These are phyloP conservation scores for Carpatolechia fugitivella DNA, from an alignment of 2,888 invertebrate species.

Conservation along the genomic window DNA sequence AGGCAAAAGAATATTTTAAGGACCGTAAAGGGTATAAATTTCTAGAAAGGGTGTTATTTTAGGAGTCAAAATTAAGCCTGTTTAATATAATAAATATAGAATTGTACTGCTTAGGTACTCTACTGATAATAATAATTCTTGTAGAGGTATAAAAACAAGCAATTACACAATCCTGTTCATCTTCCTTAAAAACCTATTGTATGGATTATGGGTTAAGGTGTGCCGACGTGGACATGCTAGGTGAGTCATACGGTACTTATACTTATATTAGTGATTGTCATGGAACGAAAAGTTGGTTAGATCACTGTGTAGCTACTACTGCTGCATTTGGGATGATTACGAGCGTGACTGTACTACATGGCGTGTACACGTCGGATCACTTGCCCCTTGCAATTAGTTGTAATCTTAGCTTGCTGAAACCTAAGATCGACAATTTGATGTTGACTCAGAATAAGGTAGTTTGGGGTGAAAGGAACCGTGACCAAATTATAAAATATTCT, in stretches of 20 bases:
- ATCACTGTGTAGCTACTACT: background rate
- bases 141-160: no score
- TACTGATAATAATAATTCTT: no score
- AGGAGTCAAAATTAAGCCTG: no score
- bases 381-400: constrained; percentile 10
- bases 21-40: no score
- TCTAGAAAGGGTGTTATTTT: no score
- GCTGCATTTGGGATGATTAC: background rate
- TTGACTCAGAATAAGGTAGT: background rate
- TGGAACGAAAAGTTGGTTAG: background rate
- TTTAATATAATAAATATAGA: no score
- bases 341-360: background rate
- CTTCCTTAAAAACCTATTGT: no score
- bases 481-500: constrained; percentile 4
- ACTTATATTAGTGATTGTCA: background rate
- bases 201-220: no score
- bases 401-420: background rate
- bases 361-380: constrained; percentile 15
- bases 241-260: background rate
- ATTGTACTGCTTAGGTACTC: no score
- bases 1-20: background rate
- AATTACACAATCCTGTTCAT: no score
- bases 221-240: background rate
- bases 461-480: background rate
- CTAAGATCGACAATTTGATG: background rate